Evolutionary conservation across 2,797 vertebrate genomes (phyloP).

Genomic region (Calcarius lapponicus): DNA sequence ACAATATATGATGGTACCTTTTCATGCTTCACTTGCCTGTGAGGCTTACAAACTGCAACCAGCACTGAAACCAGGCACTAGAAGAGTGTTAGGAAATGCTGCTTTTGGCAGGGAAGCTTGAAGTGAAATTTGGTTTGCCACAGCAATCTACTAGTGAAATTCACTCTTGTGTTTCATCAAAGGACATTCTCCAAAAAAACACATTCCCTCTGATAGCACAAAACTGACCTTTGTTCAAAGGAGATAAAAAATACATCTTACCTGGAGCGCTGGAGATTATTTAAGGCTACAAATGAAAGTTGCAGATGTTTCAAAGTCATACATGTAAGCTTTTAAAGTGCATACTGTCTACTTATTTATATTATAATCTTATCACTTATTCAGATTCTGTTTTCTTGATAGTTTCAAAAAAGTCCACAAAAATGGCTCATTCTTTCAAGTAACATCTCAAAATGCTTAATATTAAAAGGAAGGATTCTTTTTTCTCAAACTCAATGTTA

Average conservation of each 20-base stretch:
- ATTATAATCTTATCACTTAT: background rate
- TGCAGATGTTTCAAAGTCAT: background rate
- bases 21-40: background rate
- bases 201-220: background rate
- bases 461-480: background rate
- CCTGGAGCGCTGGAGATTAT: background rate
- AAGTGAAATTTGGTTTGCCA: background rate
- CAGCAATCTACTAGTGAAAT: background rate
- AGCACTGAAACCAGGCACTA: background rate
- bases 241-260: background rate
- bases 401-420: background rate
- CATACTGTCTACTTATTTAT: background rate
- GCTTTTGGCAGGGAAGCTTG: background rate
- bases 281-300: slow-evolving; percentile 28
- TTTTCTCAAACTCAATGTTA: background rate
- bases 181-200: background rate
- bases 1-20: too few relatives aligned
- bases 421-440: background rate
- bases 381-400: background rate
- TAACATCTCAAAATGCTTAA: background rate
- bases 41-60: background rate
- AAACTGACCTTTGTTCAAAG: background rate
- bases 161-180: background rate
- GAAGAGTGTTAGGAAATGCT: background rate
- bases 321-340: background rate